Evolutionary conservation across 2,113 vertebrate genomes (phyloP).

Genomic region (Protobothrops flavoviridis): DNA sequence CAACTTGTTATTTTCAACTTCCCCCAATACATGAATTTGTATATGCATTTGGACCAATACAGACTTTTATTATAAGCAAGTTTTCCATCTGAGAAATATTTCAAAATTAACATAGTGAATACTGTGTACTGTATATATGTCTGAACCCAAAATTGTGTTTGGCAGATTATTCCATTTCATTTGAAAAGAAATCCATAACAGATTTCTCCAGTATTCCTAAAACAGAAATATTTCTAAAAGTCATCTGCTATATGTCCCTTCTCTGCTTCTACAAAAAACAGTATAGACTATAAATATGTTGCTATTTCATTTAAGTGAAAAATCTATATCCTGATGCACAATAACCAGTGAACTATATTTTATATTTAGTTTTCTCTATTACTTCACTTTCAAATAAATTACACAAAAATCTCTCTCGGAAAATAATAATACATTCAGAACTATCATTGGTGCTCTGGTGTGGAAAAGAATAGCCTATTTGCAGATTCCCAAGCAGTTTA

Average conservation of each 20-base stretch:
- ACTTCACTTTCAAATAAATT: slow-evolving; percentile 18
- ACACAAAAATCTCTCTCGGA: slow-evolving; percentile 6
- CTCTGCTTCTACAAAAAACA: neutral
- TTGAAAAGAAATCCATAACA: neutral
- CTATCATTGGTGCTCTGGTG: slow-evolving; percentile 16
- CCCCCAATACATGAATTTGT: neutral
- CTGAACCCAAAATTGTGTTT: neutral
- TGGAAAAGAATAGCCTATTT: slow-evolving; percentile 18
- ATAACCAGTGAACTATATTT: neutral
- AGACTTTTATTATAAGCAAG: neutral
- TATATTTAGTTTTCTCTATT: neutral
- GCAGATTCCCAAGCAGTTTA: slow-evolving; percentile 26
- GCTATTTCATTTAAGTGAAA: slow-evolving; percentile 14
- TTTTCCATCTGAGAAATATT: neutral
- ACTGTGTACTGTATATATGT: neutral
- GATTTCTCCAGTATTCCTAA: neutral
- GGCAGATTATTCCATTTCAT: neutral
- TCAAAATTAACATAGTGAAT: neutral
- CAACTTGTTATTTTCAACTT: neutral
- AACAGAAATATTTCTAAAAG: slow-evolving; percentile 36
- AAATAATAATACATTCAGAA: slow-evolving; percentile 34
- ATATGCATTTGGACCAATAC: neutral
- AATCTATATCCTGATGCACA: neutral
- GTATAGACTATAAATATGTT: slow-evolving; percentile 14
- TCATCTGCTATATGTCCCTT: slow-evolving; percentile 19